Evolutionary conservation across 2,113 vertebrate genomes (phyloP).

Genomic region (Gallinago jamesoni): DNA sequence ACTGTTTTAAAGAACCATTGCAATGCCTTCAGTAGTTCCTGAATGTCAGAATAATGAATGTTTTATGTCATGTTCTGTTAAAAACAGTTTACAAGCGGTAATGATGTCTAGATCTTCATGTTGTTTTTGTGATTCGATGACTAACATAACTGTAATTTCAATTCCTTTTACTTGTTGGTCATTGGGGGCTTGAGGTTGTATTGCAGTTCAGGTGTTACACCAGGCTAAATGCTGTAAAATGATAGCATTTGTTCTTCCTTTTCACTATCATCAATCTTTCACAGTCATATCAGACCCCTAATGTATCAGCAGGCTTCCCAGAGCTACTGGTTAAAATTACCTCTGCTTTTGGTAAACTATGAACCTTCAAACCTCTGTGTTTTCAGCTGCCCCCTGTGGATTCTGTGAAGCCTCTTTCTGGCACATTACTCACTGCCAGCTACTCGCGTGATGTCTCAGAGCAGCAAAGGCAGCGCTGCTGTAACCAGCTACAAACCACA

Average conservation of each 20-base stretch:
- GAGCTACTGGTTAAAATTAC: constrained; percentile 73
- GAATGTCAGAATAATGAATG: not conserved
- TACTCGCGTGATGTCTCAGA: constrained; percentile 47
- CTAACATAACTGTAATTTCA: not conserved
- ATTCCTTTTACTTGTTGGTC: constrained; percentile 23
- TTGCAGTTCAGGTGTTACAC: constrained; percentile 65
- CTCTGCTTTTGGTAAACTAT: constrained; percentile 71
- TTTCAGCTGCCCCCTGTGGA: constrained; percentile 74
- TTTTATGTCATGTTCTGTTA: not conserved
- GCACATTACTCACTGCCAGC: constrained; percentile 71
- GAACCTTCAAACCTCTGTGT: constrained; percentile 68
- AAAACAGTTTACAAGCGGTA: not conserved
- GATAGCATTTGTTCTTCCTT: constrained; percentile 73
- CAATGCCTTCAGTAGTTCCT: not conserved
- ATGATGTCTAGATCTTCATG: not conserved
- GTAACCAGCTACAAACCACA: not conserved
- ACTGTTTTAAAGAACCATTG: fast-evolving
- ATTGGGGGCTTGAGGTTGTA: not conserved
- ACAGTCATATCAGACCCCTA: constrained; percentile 58
- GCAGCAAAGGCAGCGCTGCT: constrained; percentile 26
- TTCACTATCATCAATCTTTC: constrained; percentile 76
- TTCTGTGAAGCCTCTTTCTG: constrained; percentile 61
- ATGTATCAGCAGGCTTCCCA: constrained; percentile 71
- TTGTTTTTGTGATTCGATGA: constrained; percentile 4
- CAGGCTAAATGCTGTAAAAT: constrained; percentile 75